phyloP scores from a whole-genome alignment of 2,888 invertebrate genomes.

The Caenorhabditis drosophilae region DNA sequence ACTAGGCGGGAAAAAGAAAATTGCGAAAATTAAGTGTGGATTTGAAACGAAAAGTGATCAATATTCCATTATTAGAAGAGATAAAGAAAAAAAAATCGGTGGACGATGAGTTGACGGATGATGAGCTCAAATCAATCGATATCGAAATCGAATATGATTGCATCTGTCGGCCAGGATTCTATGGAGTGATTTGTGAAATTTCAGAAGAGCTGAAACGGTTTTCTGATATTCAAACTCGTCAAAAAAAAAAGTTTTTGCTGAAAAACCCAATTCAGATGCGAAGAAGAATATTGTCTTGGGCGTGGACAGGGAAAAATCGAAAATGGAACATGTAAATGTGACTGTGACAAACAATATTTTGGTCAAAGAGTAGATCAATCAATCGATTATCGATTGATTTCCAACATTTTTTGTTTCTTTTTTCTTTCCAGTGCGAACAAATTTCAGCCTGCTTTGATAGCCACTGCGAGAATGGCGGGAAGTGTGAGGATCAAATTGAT shows the following conservation, averaged over 20 bases:
- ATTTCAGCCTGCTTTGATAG: slow-evolving; percentile 29
- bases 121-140: slow-evolving; percentile 15
- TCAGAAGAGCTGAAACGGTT: slow-evolving; percentile 21
- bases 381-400: too few species aligned
- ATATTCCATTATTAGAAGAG: slow-evolving; percentile 6
- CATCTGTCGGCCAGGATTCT: slow-evolving; percentile 30
- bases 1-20: not conserved
- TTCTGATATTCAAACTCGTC: too few species aligned
- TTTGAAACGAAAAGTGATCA: too few species aligned
- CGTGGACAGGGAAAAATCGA: slow-evolving; percentile 23
- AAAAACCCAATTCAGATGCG: not conserved
- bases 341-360: slow-evolving; percentile 41
- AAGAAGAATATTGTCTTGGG: slow-evolving; percentile 33
- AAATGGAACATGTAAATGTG: slow-evolving; percentile 33
- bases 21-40: too few species aligned
- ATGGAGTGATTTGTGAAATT: slow-evolving; percentile 39
- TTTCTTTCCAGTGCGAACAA: slow-evolving; percentile 37
- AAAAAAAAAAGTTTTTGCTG: not conserved
- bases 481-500: slow-evolving; percentile 19
- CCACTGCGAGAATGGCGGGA: slow-evolving; percentile 28
- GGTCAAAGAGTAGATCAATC: slow-evolving; percentile 39
- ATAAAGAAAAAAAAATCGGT: not conserved
- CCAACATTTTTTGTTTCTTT: too few species aligned
- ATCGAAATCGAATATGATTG: slow-evolving; percentile 24
- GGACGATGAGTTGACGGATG: not conserved